Conservation (phyloP, 2,113 vertebrate genomes). For the Anoura caudifer region DNA sequence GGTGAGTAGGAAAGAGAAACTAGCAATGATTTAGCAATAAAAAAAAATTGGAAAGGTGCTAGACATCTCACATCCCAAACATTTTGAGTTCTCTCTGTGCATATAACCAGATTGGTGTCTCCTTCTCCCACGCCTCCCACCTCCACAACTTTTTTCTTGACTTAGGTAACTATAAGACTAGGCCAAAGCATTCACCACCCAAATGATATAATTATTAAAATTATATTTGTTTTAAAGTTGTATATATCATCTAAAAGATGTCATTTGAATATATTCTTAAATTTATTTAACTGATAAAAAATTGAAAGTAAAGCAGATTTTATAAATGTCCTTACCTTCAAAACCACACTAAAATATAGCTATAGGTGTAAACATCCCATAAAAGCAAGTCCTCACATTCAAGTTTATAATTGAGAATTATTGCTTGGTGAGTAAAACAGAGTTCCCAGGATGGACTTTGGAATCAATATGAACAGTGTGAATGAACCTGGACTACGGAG, state of each 20-base stretch:
- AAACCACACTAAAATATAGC: not conserved
- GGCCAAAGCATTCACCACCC: not conserved
- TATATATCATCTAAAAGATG: not conserved
- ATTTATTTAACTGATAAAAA: not conserved
- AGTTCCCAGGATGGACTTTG: not conserved
- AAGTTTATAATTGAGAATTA: not conserved
- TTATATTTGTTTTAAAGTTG: not conserved
- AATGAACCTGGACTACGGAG: not conserved
- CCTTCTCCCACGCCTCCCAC: not conserved
- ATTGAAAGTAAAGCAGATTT: not conserved
- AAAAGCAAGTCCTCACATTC: not conserved
- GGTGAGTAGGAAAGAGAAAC: not conserved
- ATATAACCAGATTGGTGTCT: not conserved
- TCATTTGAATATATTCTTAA: not conserved
- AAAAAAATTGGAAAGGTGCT: not conserved
- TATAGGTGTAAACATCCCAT: not conserved
- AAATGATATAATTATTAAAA: not conserved
- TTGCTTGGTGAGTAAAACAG: not conserved
- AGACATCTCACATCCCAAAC: not conserved
- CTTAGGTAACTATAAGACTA: not conserved
- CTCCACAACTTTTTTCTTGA: accelerated
- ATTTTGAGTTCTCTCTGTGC: not conserved
- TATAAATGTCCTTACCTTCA: accelerated
- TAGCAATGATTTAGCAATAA: not conserved
- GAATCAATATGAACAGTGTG: not conserved